phyloP scores from a whole-genome alignment of 1,140 invertebrate species.

The Zaprionus capensis region DNA sequence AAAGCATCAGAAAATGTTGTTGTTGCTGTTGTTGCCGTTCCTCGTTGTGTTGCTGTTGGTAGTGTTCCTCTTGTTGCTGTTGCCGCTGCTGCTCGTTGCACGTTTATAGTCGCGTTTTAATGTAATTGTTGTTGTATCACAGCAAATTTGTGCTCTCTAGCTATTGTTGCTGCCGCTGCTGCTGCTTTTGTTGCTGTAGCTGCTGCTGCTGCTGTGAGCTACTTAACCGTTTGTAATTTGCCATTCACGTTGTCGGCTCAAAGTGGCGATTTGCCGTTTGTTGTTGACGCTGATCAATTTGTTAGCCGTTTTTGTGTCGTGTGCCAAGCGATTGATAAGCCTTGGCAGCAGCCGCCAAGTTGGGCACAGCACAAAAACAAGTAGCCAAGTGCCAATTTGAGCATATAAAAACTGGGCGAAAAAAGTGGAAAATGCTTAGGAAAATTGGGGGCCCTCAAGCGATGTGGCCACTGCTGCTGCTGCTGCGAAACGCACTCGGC shows the following conservation, averaged over 20 bases:
- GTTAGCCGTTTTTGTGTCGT: slow-evolving; percentile 63
- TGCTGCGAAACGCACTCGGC: slow-evolving; percentile 12
- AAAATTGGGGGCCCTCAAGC: slow-evolving; percentile 32
- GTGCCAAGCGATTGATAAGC: slow-evolving; percentile 44
- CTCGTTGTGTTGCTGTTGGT: slow-evolving; percentile 21
- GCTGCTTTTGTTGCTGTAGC: slow-evolving; percentile 15
- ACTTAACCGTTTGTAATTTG: slow-evolving; percentile 73
- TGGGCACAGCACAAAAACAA: slow-evolving; percentile 36
- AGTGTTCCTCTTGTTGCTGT: background rate
- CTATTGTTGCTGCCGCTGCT: slow-evolving; percentile 17
- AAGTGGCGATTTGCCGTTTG: slow-evolving; percentile 69
- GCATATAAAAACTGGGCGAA: slow-evolving; percentile 24
- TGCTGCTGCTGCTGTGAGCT: slow-evolving; percentile 30
- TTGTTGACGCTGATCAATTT: slow-evolving; percentile 63
- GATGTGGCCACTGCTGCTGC: background rate
- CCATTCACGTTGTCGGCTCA: slow-evolving; percentile 77
- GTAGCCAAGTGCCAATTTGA: slow-evolving; percentile 59
- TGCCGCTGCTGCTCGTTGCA: slow-evolving; percentile 42
- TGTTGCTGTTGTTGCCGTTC: slow-evolving; percentile 14
- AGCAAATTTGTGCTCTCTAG: slow-evolving; percentile 75
- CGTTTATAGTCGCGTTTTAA: slow-evolving; percentile 82
- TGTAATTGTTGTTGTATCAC: slow-evolving; percentile 83
- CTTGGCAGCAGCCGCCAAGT: background rate
- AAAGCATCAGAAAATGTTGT: background rate
- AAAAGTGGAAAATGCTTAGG: background rate